Evolutionary conservation across 2,888 invertebrate genomes (phyloP), one percentile per base, ranked within the genome.

Genomic region (Eupsilia transversa): DNA sequence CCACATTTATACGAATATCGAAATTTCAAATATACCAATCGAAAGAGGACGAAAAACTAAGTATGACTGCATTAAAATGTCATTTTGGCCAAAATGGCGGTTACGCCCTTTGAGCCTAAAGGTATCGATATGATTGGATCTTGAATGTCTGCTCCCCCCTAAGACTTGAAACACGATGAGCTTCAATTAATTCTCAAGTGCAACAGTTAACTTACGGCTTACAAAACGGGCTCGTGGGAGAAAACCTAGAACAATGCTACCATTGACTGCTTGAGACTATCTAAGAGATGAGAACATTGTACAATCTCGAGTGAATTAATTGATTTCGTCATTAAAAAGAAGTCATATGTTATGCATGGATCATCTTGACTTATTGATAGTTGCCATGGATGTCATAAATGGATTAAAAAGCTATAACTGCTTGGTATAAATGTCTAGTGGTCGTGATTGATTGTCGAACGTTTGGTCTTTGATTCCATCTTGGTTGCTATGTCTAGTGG

Each of bases 201-300:
- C n/a, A 68, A 79, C 79, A 83, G 79, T 80, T 80, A 79, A 3
- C 49, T 84, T 80, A 83, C 86, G 82, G 85, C 61, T 74, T 49
- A 63, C 9, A 12, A 9, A 84, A 78, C 81, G 84, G 85, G 49
- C n/a, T 59, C 78, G 86, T 85, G 85, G 67, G 85, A 85, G 72
- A 68, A 70, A 71, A 56, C 30, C 12, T n/a, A 60, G 49, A 72
- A 85, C 81, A 85, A 85, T 74, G 66, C 56, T 0, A 0, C 49
- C 81, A 78, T 80, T 83, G 49, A 78, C 65, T 54, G 65, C 33
- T 54, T 54, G 54, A 23, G 46, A 59, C 59, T 23, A 30, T 83
- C 68, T 17, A 23, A 4, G 20, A 76, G 57, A 56, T 77, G 83
- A 60, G 68, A 64, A 77, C 79, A 27, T 59, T n/a, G 30, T 30